Evolutionary conservation across 2,888 invertebrate genomes (phyloP).

Genomic region (Pemphredon lugubris): DNA sequence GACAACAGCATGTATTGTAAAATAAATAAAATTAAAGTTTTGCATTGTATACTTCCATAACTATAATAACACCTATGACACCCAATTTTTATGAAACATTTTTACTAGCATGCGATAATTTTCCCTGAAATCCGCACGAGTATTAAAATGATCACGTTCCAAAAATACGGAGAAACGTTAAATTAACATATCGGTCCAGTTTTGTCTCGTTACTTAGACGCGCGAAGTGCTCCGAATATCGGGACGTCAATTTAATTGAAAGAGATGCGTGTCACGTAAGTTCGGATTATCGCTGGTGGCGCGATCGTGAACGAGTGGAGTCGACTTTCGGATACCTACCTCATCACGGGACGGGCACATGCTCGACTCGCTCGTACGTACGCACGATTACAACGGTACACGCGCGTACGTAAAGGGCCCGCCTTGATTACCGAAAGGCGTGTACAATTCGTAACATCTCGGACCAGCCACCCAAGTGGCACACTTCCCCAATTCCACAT

Average conservation of each 20-base stretch:
- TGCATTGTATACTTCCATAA: no score
- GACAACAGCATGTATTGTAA: no score
- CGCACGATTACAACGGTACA: neutral
- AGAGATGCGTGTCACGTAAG: conserved; percentile 8
- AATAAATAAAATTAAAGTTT: no score
- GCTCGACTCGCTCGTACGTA: neutral
- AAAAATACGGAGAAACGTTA: no score
- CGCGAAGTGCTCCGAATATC: conserved; percentile 1
- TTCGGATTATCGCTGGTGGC: conserved; percentile 7
- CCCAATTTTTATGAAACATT: no score
- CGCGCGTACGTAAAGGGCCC: conserved; percentile 6
- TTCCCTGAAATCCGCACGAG: no score
- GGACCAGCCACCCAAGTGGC: conserved; percentile 34
- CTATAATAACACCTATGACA: no score
- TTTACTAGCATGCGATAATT: no score
- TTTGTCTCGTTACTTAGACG: no score
- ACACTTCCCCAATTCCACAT: conserved; percentile 54
- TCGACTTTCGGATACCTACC: conserved; percentile 11
- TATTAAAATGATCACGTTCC: no score
- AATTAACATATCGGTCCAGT: no score
- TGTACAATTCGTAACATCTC: conserved; percentile 12
- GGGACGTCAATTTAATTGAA: conserved; percentile 13
- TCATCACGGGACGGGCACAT: neutral
- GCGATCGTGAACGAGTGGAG: conserved; percentile 22
- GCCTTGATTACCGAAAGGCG: conserved; percentile 32